Base-by-base conservation (phyloP, 1,140 invertebrate species). In the Drepana arcuata region DNA sequence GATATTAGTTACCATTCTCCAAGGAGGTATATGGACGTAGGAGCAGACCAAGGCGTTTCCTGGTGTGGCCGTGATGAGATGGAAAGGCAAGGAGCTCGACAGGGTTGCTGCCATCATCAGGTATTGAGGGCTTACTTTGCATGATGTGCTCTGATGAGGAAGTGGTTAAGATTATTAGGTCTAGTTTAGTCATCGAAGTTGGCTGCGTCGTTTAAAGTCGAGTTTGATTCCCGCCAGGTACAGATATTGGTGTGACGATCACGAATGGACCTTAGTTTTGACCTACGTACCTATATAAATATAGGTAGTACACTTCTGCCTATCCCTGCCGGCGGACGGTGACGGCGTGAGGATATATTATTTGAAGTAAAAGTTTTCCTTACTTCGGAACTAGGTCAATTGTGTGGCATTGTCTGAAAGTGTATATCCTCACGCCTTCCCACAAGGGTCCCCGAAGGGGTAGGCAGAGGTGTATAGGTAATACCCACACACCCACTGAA, bases 31-130 rank as follows among this genome's bases (percentile, higher is more conserved):
- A 18, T 65, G 40, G 1, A 64, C 39, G 24, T 75, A 79, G 0
- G 59, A 37, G 0, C 51, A 31, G 2, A 74, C 64, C 46, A 77
- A 50, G 2, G 68, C 66, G 23, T 72, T 55, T 1, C 52, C 50
- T 0, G 69, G 58, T 0, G 83, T 59, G 1, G 79, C 77, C 0
- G 58, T 64, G 30, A 67, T 49, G 4, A 85, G 44, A 30, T 78
- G 78, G 41, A 85, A 85, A 0, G 84, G 64, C 23, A 73, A 88
- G 0, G 89, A 90, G 37, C 85, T 87, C 2, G 80, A 84, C 7
- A 88, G 52, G 0, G 89, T 84, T 0, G 88, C 84, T 0, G 92
- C 90, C 25, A 93, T 46, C 87, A 93, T 92, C 38, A 92, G 71
- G 50, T 88, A 90, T 14, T 92, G 54, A 0, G 93, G 93, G 70